Evolutionary conservation across 2,113 vertebrate species (phyloP), one percentile per base, ranked within the genome.

Genomic region (Silurus meridionalis): DNA sequence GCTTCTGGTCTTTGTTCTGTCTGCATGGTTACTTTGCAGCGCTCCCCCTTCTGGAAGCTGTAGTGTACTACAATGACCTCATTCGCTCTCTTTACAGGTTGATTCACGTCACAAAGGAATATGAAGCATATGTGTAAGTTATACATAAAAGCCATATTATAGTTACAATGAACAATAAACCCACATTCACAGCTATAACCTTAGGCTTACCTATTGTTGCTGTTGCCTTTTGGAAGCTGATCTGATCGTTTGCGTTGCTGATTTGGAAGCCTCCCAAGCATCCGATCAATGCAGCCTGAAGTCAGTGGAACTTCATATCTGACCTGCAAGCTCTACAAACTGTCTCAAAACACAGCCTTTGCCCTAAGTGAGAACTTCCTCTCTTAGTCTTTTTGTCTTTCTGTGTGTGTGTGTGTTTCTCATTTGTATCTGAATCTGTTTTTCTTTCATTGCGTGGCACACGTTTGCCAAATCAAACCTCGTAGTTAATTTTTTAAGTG

Each of bases 231-330:
- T 48, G 91, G 37, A 37, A 37, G 37, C 37, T 37, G 37, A 37
- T 37, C 37, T 37, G 2, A 37, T 37, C 37, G 37, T 37, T 37
- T 37, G 37, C 37, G 37, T 37, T 37, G 37, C 37, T 37, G 37
- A 37, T 79, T 83, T 96, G 95, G 95, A 94, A 83, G 90, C 60
- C 91, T 89, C 93, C 95, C 95, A 91, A 74, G 80, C 72, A 90
- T 82, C 92, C 94, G 93, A 96, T 96, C 95, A 91, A 94, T 96
- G 93, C 91, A 91, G 92, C 90, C 85, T 90, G 90, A 92, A 94
- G 93, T 94, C 92, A 93, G 91, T 93, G 92, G 88, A 93, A 93
- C 91, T 86, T 91, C 60, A 8, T 92, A 88, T 83, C 91, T 86
- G 90, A 93, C 92, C 93, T 87, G 91, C 89, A 89, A 83, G 93